Evolutionary conservation across 2,797 vertebrate genomes (phyloP).

Genomic region (Propithecus perrieri): DNA sequence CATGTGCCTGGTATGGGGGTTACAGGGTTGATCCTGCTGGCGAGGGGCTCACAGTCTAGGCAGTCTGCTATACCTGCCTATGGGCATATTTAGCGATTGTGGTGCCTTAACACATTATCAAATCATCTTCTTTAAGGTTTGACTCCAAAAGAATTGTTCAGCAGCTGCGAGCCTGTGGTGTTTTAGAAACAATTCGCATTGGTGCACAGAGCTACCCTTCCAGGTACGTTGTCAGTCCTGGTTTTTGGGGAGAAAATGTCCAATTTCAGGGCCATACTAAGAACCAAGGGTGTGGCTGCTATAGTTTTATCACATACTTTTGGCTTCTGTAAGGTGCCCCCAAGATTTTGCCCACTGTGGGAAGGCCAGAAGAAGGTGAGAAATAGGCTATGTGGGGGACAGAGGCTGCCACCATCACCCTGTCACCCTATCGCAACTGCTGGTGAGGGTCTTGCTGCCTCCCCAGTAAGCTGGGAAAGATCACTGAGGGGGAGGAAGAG

Average conservation of each 20-base stretch:
- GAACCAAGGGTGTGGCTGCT: not conserved
- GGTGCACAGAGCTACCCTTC: constrained; percentile 99
- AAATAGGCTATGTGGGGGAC: not conserved
- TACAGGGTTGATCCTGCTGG: not conserved
- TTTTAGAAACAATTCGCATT: constrained; percentile 97
- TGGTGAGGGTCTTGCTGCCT: rapidly evolving
- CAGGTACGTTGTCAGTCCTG: constrained; percentile 85
- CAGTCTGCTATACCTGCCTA: rapidly evolving
- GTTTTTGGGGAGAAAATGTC: rapidly evolving
- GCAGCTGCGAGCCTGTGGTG: constrained; percentile 97
- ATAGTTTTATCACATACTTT: not conserved
- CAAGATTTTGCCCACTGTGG: not conserved
- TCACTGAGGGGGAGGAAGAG: too few relatives aligned
- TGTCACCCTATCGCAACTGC: not conserved
- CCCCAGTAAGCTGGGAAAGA: not conserved
- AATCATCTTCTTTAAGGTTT: constrained; percentile 87
- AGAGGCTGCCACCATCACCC: not conserved
- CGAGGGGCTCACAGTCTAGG: rapidly evolving
- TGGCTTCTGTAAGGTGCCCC: not conserved
- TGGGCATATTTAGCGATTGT: rapidly evolving
- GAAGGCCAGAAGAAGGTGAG: not conserved
- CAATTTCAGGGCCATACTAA: not conserved
- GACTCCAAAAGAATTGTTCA: constrained; percentile 95
- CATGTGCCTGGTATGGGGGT: too few relatives aligned
- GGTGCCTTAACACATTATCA: not conserved